Evolutionary conservation across 2,113 vertebrate genomes (phyloP).

Genomic region (Excalfactoria chinensis): DNA sequence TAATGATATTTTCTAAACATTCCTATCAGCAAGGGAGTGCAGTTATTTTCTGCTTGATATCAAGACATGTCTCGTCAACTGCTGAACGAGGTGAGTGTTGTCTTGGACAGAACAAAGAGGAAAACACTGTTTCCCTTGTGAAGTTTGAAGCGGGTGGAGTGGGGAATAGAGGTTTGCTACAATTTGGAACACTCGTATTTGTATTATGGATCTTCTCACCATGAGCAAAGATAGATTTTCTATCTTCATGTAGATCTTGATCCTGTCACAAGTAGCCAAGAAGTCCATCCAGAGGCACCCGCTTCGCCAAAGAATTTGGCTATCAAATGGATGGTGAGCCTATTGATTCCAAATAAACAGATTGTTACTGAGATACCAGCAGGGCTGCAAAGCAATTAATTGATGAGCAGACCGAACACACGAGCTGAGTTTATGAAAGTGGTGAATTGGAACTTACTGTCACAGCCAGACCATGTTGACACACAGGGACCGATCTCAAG

Average conservation of each 20-base stretch:
- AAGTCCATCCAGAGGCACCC: background rate
- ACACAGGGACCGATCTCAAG: background rate
- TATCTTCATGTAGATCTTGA: background rate
- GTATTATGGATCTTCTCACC: background rate
- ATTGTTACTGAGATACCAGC: background rate
- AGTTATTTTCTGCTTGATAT: slow-evolving; percentile 9
- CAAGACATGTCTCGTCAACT: background rate
- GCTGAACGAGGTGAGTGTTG: background rate
- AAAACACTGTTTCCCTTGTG: background rate
- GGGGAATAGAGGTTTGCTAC: background rate
- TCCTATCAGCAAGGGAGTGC: slow-evolving; percentile 35
- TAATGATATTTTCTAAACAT: slow-evolving; percentile 52
- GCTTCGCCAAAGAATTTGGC: background rate
- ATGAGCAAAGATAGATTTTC: background rate
- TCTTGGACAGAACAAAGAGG: background rate
- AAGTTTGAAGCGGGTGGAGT: fast-evolving
- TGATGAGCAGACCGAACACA: background rate
- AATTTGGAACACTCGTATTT: background rate
- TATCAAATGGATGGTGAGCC: background rate
- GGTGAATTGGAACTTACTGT: background rate
- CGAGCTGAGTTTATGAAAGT: background rate
- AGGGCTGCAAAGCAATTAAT: background rate
- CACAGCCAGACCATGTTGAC: background rate
- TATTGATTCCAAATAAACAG: background rate
- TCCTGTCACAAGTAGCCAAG: background rate